phyloP scores from a whole-genome alignment of 35 echinoderm and acorn worm genomes.

The Anneissia japonica region DNA sequence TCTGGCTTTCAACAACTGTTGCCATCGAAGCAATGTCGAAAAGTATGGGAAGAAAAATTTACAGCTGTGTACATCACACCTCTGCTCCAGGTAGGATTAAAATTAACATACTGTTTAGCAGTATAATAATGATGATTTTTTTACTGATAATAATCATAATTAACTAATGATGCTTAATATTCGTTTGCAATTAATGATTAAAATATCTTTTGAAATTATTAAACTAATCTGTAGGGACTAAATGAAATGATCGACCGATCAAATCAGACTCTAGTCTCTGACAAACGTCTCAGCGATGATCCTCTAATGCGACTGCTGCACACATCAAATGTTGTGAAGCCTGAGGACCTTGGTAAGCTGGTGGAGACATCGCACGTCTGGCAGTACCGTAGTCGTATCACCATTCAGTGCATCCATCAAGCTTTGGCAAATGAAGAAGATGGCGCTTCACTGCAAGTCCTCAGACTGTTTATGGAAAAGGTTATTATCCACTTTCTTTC shows the following conservation, averaged over 20 bases:
- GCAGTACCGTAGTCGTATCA: conserved; percentile 13
- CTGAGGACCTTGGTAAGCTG: background rate
- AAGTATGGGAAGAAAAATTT: too few relatives aligned
- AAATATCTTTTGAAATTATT: too few relatives aligned
- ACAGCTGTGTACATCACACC: too few relatives aligned
- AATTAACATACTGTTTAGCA: too few relatives aligned
- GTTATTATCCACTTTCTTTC: conserved; percentile 1
- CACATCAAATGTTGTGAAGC: background rate
- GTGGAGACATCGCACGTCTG: conserved; percentile 9
- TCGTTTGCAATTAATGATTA: too few relatives aligned
- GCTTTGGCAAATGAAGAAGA: conserved; percentile 10
- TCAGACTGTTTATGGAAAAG: conserved; percentile 8
- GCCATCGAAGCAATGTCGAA: too few relatives aligned
- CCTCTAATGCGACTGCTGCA: conserved; percentile 14
- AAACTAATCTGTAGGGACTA: background rate
- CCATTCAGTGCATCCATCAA: conserved; percentile 9
- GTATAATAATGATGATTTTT: too few relatives aligned
- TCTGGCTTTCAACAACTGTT: too few relatives aligned
- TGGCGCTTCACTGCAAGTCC: background rate
- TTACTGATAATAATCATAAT: too few relatives aligned
- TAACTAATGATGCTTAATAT: too few relatives aligned
- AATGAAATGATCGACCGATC: background rate
- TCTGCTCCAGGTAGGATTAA: too few relatives aligned
- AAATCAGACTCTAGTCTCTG: background rate
- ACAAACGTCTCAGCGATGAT: conserved; percentile 23